Conservation (phyloP, 2,797 vertebrate species). For the Apogon hyalosoma region DNA sequence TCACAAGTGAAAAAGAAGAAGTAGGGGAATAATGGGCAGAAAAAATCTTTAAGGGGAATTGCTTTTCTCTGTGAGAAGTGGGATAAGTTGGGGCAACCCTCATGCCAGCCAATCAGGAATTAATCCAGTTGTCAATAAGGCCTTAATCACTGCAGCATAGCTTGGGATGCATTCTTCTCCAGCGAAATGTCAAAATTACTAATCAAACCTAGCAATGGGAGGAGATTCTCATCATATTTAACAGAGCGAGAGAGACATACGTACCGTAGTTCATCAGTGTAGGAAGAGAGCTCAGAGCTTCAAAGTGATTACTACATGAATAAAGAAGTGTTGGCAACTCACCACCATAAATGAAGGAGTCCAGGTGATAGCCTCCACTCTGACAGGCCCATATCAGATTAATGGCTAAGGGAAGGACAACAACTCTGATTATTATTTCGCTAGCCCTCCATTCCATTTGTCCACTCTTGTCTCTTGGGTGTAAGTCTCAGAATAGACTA, state of each 20-base stretch:
- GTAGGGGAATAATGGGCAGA: slow-evolving; percentile 42
- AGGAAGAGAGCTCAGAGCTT: slow-evolving; percentile 7
- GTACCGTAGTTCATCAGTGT: not conserved
- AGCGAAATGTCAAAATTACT: slow-evolving; percentile 43
- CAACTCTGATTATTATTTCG: slow-evolving; percentile 60
- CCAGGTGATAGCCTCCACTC: slow-evolving; percentile 21
- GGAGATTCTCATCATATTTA: slow-evolving; percentile 14
- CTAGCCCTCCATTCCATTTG: slow-evolving; percentile 56
- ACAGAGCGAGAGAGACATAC: not conserved
- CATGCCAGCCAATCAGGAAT: slow-evolving; percentile 70
- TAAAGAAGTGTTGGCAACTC: slow-evolving; percentile 11
- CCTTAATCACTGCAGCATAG: slow-evolving; percentile 69
- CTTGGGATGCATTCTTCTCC: slow-evolving; percentile 52
- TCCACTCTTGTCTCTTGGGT: slow-evolving; percentile 56
- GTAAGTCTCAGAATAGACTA: slow-evolving; percentile 54
- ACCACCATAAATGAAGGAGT: slow-evolving; percentile 41
- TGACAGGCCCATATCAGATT: slow-evolving; percentile 49
- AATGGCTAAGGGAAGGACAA: slow-evolving; percentile 57
- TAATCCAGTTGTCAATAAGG: slow-evolving; percentile 76
- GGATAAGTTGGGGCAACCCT: slow-evolving; percentile 46
- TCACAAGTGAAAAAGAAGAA: slow-evolving; percentile 40
- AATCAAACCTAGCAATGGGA: slow-evolving; percentile 33
- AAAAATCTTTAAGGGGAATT: slow-evolving; percentile 71
- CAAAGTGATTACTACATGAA: slow-evolving; percentile 29
- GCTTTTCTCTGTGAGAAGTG: slow-evolving; percentile 55